Percentiles rank a stretch among this genome's conserved stretches.
phyloP scores from a whole-genome alignment of 2,888 invertebrate species.

The Platerodrilus igneus region DNA sequence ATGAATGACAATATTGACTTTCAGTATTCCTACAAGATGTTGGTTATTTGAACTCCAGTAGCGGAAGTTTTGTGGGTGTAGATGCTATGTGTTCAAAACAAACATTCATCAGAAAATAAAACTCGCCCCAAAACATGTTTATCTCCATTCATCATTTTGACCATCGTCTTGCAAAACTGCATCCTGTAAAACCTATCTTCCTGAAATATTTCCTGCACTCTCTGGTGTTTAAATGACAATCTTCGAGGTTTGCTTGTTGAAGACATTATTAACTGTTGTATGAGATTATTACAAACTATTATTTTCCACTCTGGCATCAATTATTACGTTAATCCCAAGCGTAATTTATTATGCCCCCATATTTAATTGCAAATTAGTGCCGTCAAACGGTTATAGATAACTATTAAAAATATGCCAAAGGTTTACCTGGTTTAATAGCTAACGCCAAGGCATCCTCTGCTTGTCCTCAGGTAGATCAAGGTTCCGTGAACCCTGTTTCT shows the following conservation, averaged over 20 bases:
- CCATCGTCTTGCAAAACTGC: background rate
- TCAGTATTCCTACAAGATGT: background rate
- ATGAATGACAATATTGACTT: background rate
- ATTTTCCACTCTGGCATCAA: no score
- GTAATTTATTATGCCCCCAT: no score
- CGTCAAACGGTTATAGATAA: no score
- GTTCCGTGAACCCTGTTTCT: no score
- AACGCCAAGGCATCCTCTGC: no score
- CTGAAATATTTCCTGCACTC: conserved; percentile 1
- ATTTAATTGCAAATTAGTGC: no score
- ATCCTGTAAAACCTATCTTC: background rate
- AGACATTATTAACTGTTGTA: background rate
- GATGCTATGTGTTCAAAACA: background rate
- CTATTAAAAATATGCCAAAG: no score
- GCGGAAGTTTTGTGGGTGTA: background rate
- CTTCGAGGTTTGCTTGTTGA: background rate
- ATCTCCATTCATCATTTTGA: background rate
- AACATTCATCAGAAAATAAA: background rate
- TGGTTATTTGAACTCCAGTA: background rate
- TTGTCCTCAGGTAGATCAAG: no score
- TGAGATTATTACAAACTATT: no score
- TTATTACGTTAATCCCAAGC: no score
- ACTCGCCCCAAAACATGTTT: background rate
- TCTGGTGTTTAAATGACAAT: background rate
- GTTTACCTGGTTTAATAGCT: no score